Base-by-base conservation (phyloP, 2,888 invertebrate genomes). In the Alviniconcha strummeri region DNA sequence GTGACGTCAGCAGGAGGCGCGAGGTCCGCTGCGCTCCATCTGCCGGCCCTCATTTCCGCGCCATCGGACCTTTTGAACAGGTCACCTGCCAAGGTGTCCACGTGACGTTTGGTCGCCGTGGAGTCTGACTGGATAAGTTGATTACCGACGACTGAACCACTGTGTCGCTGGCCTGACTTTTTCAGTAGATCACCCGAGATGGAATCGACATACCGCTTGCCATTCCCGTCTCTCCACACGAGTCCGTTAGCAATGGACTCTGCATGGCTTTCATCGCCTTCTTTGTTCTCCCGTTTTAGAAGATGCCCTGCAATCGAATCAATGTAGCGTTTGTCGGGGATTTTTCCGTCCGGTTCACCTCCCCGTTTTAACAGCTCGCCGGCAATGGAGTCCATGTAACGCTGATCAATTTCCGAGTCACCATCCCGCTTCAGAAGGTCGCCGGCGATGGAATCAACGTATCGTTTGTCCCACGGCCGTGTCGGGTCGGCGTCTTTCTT, bases 161-260 rank as follows among this genome's bases (percentile, higher is more conserved):
- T 13, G 15, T 79, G 5, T 0, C 67, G 4, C 67, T 69, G 36
- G 13, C 54, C 74, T 2, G 56, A 13, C 19, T 74, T 57, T 36
- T 75, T 82, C 64, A 82, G 55, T 54, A 82, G 54, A 17, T 82
- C 82, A 5, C 82, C 82, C 36, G 74, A 11, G 11, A 82, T 75
- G 55, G 82, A 82, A 67, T 82, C 82, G 0, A 82, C 7, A n/a
- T 82, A 82, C 3, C 74, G 52, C 57, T 72, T 71, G 15, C 13
- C 19, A n/a, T 8, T n/a, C 0, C 55, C 11, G 1, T 8, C 19
- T 3, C 57, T 56, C 8, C 57, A 13, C 13, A 56, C 1, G 1
- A 77, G 13, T n/a, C 9, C 13, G 3, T 57, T 56, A n/a, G 77
- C 77, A 5, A 77, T 11, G 4, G 19, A 19, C 11, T 77, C 75